phyloP scores from a whole-genome alignment of 1,140 invertebrate genomes.

The Trinorchestia longiramus region DNA sequence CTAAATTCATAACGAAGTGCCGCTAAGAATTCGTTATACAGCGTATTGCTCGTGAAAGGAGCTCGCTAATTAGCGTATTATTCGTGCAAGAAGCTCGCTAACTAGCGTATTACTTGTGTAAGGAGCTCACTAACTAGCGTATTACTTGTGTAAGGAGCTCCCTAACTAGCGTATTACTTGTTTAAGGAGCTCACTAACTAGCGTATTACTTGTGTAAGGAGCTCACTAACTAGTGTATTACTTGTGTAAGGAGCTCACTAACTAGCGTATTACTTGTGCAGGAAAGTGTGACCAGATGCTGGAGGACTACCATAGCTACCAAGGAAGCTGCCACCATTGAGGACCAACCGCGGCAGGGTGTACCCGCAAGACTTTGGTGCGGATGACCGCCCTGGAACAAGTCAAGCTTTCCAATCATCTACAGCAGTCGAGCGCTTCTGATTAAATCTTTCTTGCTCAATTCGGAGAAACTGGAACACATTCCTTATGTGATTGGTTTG shows the following conservation, averaged over 20 bases:
- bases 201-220: no score
- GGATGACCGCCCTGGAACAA: not conserved
- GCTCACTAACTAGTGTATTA: no score
- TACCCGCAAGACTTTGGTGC: not conserved
- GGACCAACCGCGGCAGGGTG: not conserved
- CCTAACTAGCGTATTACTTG: no score
- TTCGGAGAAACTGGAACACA: not conserved
- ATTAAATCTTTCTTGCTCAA: not conserved
- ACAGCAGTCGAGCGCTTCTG: not conserved
- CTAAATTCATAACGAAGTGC: no score
- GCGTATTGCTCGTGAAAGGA: no score
- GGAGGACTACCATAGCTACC: constrained; percentile 48
- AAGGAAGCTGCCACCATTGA: constrained; percentile 28
- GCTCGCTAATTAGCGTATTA: no score
- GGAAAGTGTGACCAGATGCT: constrained; percentile 53
- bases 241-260: not conserved
- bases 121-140: no score
- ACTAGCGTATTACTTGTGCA: constrained; percentile 6
- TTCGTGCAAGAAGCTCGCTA: no score
- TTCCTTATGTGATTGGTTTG: not conserved
- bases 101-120: no score
- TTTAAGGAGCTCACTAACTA: no score
- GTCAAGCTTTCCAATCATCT: not conserved
- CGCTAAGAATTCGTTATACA: no score
- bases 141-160: no score